These are phyloP conservation scores for Palloptera scutellata DNA, from an alignment of 2,888 invertebrate species.

Conservation along the genomic window DNA sequence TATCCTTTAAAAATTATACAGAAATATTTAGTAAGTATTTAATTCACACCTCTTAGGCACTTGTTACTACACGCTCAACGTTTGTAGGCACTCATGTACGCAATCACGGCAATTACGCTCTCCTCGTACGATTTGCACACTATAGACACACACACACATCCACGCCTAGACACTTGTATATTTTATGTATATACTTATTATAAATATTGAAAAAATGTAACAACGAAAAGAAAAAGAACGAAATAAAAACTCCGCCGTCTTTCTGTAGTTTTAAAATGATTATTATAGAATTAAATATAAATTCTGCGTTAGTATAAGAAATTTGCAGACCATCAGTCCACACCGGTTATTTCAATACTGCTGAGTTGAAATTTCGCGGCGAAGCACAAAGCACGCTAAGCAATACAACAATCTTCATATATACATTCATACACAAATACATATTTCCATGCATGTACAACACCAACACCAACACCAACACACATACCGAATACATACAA, in stretches of 20 bases:
- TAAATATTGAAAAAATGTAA: background rate
- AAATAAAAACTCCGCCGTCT: background rate
- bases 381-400: constrained; percentile 17
- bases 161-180: no score
- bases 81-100: no score
- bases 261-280: background rate
- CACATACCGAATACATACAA: background rate
- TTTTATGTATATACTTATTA: no score
- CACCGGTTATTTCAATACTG: constrained; percentile 34
- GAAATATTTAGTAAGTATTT: no score
- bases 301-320: constrained; percentile 16
- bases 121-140: no score
- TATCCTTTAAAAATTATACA: no score
- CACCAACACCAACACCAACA: background rate
- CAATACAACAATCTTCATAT: constrained; percentile 2
- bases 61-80: no score
- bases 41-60: no score
- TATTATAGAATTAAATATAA: background rate
- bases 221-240: constrained; percentile 10
- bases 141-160: no score
- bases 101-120: no score
- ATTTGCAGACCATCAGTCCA: constrained; percentile 26
- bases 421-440: background rate
- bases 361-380: constrained; percentile 28
- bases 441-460: background rate